Evolutionary conservation across 2,888 invertebrate genomes (phyloP).

Genomic region (Sycophila texana): DNA sequence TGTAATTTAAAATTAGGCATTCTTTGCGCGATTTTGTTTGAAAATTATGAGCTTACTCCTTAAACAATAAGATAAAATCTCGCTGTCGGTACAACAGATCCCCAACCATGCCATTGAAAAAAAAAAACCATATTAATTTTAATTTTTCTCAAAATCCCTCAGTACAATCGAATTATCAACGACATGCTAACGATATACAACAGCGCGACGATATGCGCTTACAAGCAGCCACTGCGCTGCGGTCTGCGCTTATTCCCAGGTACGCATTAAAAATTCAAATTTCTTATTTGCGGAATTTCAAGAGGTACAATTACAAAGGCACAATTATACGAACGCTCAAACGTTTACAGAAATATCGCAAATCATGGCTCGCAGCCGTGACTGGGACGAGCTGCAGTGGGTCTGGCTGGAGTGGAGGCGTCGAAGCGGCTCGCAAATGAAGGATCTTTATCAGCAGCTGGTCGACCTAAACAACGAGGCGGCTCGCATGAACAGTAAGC

Average conservation of each 20-base stretch:
- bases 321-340: not conserved
- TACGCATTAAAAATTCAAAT: slow-evolving; percentile 57
- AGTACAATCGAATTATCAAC: slow-evolving; percentile 92
- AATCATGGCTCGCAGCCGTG: slow-evolving; percentile 87
- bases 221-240: slow-evolving; percentile 89
- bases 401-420: slow-evolving; percentile 93
- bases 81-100: no score
- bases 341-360: slow-evolving; percentile 75
- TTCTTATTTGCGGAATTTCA: not conserved
- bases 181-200: slow-evolving; percentile 93
- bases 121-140: no score
- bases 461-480: slow-evolving; percentile 88
- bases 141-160: slow-evolving; percentile 56
- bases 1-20: no score
- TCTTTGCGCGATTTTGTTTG: no score
- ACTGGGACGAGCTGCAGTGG: slow-evolving; percentile 92
- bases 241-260: slow-evolving; percentile 89
- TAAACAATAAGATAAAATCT: no score
- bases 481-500: slow-evolving; percentile 85
- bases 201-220: slow-evolving; percentile 88
- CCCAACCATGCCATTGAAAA: no score
- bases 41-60: no score
- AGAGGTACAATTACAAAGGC: not conserved
- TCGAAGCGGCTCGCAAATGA: slow-evolving; percentile 86
- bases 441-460: slow-evolving; percentile 88